A percentile compares a stretch with the other conserved stretches of the same genome.
These are phyloP conservation scores for Melanotaenia nigrans DNA, from an alignment of 2,797 vertebrate genomes.

Conservation along the genomic window DNA sequence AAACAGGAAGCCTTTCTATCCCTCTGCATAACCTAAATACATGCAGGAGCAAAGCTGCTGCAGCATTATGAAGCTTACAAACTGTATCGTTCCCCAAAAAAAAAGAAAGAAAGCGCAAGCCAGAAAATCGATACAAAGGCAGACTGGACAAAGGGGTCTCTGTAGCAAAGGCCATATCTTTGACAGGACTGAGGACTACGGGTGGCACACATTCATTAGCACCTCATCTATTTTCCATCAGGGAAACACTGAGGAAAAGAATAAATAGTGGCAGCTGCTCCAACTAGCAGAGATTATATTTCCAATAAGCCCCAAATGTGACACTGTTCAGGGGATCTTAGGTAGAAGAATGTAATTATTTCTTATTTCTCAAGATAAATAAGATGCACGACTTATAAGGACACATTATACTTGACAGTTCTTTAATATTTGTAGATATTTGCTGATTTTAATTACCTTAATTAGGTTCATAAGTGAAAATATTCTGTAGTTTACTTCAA, in stretches of 20 bases:
- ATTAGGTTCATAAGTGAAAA: not conserved
- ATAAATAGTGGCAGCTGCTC: conserved; percentile 59
- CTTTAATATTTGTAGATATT: not conserved
- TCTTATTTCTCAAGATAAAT: not conserved
- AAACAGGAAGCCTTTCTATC: conserved; percentile 11
- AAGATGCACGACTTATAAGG: not conserved
- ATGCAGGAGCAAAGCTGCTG: conserved; percentile 25
- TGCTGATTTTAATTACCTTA: not conserved
- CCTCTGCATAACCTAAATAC: conserved; percentile 17
- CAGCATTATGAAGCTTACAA: conserved; percentile 49
- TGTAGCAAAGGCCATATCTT: conserved; percentile 32
- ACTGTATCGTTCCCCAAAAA: conserved; percentile 38
- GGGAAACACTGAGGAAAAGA: conserved; percentile 42
- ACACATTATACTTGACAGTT: not conserved
- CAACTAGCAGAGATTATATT: conserved; percentile 1
- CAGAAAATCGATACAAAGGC: conserved; percentile 61
- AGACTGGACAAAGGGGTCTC: conserved; percentile 48
- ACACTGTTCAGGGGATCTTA: not conserved
- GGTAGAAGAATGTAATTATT: not conserved
- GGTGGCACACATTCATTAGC: conserved; percentile 62
- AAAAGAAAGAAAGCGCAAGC: conserved; percentile 42
- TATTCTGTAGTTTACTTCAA: not conserved
- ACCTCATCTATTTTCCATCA: conserved; percentile 69
- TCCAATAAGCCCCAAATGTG: not conserved
- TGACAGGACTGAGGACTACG: conserved; percentile 50